Conservation (phyloP, 2,797 vertebrate genomes). For the Scomberomorus guttatus region DNA sequence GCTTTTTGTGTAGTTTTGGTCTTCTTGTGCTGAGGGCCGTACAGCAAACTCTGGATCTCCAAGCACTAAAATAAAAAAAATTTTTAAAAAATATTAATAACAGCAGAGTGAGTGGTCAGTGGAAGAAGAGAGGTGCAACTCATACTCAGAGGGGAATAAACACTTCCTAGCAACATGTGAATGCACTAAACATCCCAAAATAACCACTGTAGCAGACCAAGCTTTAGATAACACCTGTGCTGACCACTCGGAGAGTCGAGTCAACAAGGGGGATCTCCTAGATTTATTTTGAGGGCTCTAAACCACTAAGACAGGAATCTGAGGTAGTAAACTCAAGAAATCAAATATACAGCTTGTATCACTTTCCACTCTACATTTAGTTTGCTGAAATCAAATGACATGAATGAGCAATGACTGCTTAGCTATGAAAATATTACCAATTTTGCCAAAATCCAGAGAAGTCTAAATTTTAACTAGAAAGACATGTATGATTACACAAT, state of each 20-base stretch:
- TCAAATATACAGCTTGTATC: slow-evolving; percentile 14
- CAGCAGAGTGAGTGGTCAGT: slow-evolving; percentile 31
- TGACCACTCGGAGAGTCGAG: slow-evolving; percentile 41
- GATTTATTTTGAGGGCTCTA: slow-evolving; percentile 40
- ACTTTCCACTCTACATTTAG: slow-evolving; percentile 26
- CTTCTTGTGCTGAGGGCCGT: slow-evolving; percentile 82
- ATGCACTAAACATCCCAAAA: slow-evolving; percentile 80
- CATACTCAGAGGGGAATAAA: slow-evolving; percentile 57
- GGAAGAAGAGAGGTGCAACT: slow-evolving; percentile 59
- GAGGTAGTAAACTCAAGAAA: slow-evolving; percentile 2
- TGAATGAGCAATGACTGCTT: neutral
- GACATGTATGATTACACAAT: slow-evolving; percentile 34
- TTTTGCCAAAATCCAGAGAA: slow-evolving; percentile 27
- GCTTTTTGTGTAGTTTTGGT: slow-evolving; percentile 81
- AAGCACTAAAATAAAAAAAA: slow-evolving; percentile 79
- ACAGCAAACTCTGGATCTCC: slow-evolving; percentile 82
- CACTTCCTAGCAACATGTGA: slow-evolving; percentile 72
- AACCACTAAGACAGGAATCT: slow-evolving; percentile 35
- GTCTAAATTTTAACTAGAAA: slow-evolving; percentile 20
- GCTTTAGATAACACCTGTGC: slow-evolving; percentile 73
- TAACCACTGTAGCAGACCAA: slow-evolving; percentile 69
- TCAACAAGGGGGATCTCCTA: slow-evolving; percentile 43
- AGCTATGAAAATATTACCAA: neutral
- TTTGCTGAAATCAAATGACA: slow-evolving; percentile 36
- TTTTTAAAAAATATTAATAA: slow-evolving; percentile 35